Percentiles rank a stretch among this genome's conserved stretches.
phyloP scores from a whole-genome alignment of 2,888 invertebrate species.

The Cabera pusaria region DNA sequence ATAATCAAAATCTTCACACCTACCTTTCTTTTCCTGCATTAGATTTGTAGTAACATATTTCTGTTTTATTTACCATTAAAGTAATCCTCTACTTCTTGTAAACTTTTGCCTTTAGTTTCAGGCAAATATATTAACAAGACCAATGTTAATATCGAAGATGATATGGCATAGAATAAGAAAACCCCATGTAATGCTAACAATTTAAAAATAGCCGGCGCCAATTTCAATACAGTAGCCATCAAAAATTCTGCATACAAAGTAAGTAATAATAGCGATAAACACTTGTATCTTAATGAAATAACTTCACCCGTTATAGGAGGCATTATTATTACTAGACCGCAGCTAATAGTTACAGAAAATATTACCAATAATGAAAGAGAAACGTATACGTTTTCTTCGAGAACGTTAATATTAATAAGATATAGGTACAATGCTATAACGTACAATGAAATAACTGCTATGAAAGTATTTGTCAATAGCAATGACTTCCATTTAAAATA shows the following conservation, averaged over 20 bases:
- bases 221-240: conserved; percentile 31
- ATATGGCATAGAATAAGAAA: conserved; percentile 36
- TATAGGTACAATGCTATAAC: conserved; percentile 2
- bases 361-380: neutral
- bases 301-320: conserved; percentile 35
- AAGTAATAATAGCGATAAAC: conserved; percentile 27
- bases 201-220: conserved; percentile 34
- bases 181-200: conserved; percentile 33
- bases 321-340: conserved; percentile 40
- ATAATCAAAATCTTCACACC: too few species aligned
- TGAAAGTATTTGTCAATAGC: conserved; percentile 1
- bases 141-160: conserved; percentile 30
- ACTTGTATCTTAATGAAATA: conserved; percentile 33
- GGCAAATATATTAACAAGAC: conserved; percentile 37
- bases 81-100: conserved; percentile 36
- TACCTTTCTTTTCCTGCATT: too few species aligned
- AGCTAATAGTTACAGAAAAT: conserved; percentile 36
- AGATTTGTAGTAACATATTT: too few species aligned
- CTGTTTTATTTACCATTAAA: neutral
- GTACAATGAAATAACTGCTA: conserved; percentile 5
- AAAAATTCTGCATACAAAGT: conserved; percentile 23
- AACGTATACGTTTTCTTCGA: neutral
- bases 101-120: conserved; percentile 42
- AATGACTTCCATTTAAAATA: conserved; percentile 25
- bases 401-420: neutral